These are phyloP conservation scores for Chionodraco myersi DNA, from an alignment of 2,113 vertebrate species.

Conservation along the genomic window DNA sequence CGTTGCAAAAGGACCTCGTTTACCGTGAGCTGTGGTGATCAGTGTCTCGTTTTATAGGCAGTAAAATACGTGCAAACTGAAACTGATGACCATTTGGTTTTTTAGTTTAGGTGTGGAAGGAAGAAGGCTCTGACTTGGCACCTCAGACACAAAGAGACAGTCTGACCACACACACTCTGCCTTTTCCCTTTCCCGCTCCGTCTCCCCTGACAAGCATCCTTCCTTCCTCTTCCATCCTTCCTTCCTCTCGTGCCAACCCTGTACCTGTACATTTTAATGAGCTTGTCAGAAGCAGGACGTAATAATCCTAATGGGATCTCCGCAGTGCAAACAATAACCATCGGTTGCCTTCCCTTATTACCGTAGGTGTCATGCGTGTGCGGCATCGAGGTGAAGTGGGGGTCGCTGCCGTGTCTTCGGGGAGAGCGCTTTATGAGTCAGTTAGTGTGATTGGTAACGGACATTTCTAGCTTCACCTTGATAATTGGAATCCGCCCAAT, in stretches of 20 bases:
- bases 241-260: slow-evolving; percentile 63
- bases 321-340: slow-evolving; percentile 62
- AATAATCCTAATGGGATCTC: slow-evolving; percentile 60
- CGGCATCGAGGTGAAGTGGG: slow-evolving; percentile 18
- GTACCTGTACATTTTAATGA: slow-evolving; percentile 81
- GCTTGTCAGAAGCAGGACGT: slow-evolving; percentile 71
- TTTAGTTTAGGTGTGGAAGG: slow-evolving; percentile 7
- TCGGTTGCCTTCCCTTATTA: slow-evolving; percentile 39
- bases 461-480: slow-evolving; percentile 4
- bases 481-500: slow-evolving; percentile 28
- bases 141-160: neutral
- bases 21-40: slow-evolving; percentile 18
- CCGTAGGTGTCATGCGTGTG: slow-evolving; percentile 38
- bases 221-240: slow-evolving; percentile 59
- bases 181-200: slow-evolving; percentile 39
- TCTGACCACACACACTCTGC: slow-evolving; percentile 59
- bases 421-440: slow-evolving; percentile 5
- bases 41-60: neutral
- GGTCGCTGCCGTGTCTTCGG: slow-evolving; percentile 21
- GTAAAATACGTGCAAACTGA: neutral
- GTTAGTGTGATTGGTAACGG: neutral
- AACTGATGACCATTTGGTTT: neutral
- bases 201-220: slow-evolving; percentile 65
- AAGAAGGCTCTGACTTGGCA: slow-evolving; percentile 3
- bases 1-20: slow-evolving; percentile 9